Conservation (phyloP, 1,140 invertebrate species). For the Bombus cullumanus region DNA sequence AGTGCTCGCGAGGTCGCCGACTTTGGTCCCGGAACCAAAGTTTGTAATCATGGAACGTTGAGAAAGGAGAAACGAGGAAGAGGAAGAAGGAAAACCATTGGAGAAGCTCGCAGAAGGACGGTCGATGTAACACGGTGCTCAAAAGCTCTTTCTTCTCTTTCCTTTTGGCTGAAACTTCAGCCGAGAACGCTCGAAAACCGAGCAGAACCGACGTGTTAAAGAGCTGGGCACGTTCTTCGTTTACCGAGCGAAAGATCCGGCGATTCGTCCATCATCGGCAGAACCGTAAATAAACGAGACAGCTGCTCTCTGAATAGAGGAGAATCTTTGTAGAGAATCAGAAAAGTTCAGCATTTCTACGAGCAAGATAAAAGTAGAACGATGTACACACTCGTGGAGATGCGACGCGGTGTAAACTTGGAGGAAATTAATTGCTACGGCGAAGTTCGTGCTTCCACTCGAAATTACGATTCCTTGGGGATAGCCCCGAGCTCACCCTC, state of each 20-base stretch:
- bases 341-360: not conserved
- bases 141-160: not conserved
- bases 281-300: not conserved
- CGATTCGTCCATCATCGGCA: not conserved
- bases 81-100: not conserved
- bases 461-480: constrained; percentile 41
- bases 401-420: constrained; percentile 22
- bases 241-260: not conserved
- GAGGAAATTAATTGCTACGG: constrained; percentile 29
- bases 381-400: constrained; percentile 15
- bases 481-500: no score
- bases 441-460: constrained; percentile 1
- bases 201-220: constrained; percentile 2
- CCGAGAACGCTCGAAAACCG: not conserved
- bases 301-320: not conserved
- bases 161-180: not conserved
- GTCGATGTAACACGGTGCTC: constrained; percentile 25
- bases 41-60: constrained; percentile 54
- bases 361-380: constrained; percentile 25
- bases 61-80: constrained; percentile 10
- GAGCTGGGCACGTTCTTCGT: not conserved
- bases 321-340: not conserved
- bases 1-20: constrained; percentile 42
- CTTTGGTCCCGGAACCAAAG: constrained; percentile 28
- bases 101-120: not conserved